A percentile compares a stretch with the other conserved stretches of the same genome.
These are phyloP conservation scores for Condylostylus longicornis DNA, from an alignment of 1,140 invertebrate species.

Conservation along the genomic window DNA sequence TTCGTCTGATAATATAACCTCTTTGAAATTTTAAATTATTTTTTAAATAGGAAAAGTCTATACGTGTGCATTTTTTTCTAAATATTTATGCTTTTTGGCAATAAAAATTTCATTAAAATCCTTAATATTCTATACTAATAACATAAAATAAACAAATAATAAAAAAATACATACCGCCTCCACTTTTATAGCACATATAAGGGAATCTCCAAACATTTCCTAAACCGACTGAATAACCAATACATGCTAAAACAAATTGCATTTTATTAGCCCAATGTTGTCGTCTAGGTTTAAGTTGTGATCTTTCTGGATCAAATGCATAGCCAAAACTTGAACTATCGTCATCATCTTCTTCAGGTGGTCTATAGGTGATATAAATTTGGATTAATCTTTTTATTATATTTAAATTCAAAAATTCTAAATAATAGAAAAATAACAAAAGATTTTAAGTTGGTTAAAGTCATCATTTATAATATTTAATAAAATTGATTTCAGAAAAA, in stretches of 20 bases:
- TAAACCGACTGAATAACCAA: slow-evolving; percentile 82
- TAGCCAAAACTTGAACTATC: slow-evolving; percentile 47
- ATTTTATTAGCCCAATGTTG: slow-evolving; percentile 79
- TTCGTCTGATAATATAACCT: too few relatives aligned
- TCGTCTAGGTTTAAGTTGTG: slow-evolving; percentile 52
- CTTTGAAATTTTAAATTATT: slow-evolving; percentile 1
- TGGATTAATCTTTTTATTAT: too few relatives aligned
- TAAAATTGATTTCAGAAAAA: too few relatives aligned
- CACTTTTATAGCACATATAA: slow-evolving; percentile 69
- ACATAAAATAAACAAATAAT: not conserved
- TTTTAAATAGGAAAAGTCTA: slow-evolving; percentile 3
- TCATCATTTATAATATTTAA: too few relatives aligned
- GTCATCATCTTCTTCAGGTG: slow-evolving; percentile 48
- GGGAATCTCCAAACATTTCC: slow-evolving; percentile 85
- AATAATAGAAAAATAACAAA: too few relatives aligned
- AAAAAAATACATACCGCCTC: slow-evolving; percentile 46
- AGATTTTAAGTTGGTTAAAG: too few relatives aligned
- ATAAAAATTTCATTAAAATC: too few relatives aligned
- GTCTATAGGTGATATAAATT: slow-evolving; percentile 33
- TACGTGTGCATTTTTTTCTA: too few relatives aligned
- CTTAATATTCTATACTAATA: too few relatives aligned
- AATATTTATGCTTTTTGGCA: too few relatives aligned
- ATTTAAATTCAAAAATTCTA: too few relatives aligned
- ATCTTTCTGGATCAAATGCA: slow-evolving; percentile 44
- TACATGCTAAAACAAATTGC: slow-evolving; percentile 78